phyloP scores from a whole-genome alignment of 2,888 invertebrate genomes.

The Belgica antarctica region DNA sequence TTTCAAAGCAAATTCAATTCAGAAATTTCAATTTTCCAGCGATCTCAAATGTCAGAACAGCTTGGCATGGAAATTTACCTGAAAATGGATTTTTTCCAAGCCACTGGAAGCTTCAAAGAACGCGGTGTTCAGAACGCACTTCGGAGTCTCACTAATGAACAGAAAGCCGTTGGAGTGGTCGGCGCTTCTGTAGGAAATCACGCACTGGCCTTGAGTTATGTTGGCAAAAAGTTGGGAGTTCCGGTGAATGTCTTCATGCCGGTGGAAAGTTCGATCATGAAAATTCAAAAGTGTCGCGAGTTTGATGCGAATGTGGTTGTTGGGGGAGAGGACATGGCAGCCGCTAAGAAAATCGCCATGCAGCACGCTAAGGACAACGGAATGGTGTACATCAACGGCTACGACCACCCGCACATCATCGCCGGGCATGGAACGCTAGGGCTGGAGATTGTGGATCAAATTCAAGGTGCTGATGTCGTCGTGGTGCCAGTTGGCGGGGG shows the following conservation, averaged over 20 bases:
- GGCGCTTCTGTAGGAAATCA: constrained; percentile 95
- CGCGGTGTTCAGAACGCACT: constrained; percentile 87
- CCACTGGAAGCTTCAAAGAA: constrained; percentile 96
- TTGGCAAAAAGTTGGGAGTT: constrained; percentile 68
- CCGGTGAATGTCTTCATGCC: constrained; percentile 93
- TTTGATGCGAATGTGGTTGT: constrained; percentile 83
- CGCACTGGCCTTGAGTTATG: constrained; percentile 77
- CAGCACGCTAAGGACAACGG: constrained; percentile 67
- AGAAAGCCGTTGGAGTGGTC: constrained; percentile 75
- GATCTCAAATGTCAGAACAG: constrained; percentile 74
- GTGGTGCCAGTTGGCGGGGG: constrained; percentile 79
- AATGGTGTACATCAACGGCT: constrained; percentile 85
- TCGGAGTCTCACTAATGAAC: constrained; percentile 65
- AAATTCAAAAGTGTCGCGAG: constrained; percentile 81
- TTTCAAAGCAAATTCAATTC: background rate
- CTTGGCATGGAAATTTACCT: constrained; percentile 85
- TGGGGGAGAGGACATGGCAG: constrained; percentile 69
- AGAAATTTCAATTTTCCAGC: constrained; percentile 58
- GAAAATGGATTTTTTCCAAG: constrained; percentile 92
- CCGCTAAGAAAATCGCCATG: constrained; percentile 79
- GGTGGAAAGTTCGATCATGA: constrained; percentile 91
- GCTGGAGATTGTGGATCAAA: constrained; percentile 87
- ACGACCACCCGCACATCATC: constrained; percentile 84
- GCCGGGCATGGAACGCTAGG: constrained; percentile 94
- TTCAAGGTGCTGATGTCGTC: constrained; percentile 81